Evolutionary conservation across 2,113 vertebrate species (phyloP).

Genomic region (Lagopus muta): DNA sequence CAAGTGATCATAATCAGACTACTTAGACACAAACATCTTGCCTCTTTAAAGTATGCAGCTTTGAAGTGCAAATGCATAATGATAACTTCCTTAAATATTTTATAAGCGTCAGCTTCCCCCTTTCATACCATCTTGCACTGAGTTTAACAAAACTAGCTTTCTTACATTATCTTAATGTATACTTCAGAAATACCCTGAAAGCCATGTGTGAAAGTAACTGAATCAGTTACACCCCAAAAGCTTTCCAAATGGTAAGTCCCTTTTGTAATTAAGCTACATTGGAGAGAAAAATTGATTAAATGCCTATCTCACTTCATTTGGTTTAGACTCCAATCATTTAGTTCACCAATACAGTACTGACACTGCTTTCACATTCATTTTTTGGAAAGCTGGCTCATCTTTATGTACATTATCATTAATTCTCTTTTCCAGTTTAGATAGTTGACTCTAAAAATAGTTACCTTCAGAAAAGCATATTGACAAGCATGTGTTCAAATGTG

Average conservation of each 20-base stretch:
- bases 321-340: not conserved
- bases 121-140: not conserved
- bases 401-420: not conserved
- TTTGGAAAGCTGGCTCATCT: not conserved
- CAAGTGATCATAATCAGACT: not conserved
- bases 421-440: not conserved
- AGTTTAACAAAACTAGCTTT: not conserved
- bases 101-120: not conserved
- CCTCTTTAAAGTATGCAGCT: not conserved
- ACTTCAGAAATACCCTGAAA: not conserved
- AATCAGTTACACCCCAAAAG: not conserved
- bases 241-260: not conserved
- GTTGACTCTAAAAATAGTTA: not conserved
- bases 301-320: not conserved
- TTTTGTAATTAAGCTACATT: not conserved
- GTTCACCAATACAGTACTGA: not conserved
- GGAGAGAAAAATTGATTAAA: not conserved
- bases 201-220: not conserved
- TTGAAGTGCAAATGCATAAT: not conserved
- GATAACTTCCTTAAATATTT: not conserved
- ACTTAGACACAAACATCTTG: rapidly evolving
- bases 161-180: not conserved
- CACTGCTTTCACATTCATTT: not conserved
- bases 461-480: not conserved
- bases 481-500: not conserved